Conservation (phyloP, 1,140 invertebrate genomes). For the Eurytemora carolleeae region DNA sequence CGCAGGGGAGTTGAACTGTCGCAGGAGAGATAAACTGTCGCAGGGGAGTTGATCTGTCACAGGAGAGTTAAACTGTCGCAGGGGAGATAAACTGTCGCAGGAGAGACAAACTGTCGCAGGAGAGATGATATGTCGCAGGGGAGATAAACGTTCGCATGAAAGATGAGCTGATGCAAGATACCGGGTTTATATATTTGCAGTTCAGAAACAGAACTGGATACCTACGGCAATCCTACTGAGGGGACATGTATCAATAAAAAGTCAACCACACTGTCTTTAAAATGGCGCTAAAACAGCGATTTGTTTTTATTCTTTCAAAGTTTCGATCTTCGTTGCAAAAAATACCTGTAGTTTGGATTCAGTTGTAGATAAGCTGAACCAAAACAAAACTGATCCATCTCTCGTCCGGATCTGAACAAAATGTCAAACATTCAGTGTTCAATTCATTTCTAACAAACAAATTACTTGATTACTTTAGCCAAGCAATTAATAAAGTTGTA, state of each 20-base stretch:
- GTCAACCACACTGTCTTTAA: too few relatives aligned
- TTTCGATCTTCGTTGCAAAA: not conserved
- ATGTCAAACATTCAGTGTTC: not conserved
- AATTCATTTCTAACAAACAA: not conserved
- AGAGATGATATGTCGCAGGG: too few relatives aligned
- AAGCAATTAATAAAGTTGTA: not conserved
- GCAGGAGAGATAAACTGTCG: too few relatives aligned
- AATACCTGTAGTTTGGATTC: not conserved
- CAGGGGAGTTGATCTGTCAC: too few relatives aligned
- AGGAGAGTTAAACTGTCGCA: too few relatives aligned
- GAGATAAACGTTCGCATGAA: too few relatives aligned
- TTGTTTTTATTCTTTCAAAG: not conserved
- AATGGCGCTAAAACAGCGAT: too few relatives aligned
- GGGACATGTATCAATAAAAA: too few relatives aligned
- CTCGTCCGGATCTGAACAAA: not conserved
- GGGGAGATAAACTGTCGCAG: too few relatives aligned
- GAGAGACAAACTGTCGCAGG: too few relatives aligned
- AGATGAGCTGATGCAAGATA: not conserved
- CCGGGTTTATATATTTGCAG: not conserved
- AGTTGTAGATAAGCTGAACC: not conserved
- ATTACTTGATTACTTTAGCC: not conserved
- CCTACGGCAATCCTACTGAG: too few relatives aligned
- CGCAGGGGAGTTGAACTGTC: too few relatives aligned
- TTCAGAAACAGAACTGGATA: not conserved
- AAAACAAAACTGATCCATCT: not conserved